Conservation (phyloP, 2,113 vertebrate genomes). For the Istiophorus platypterus region DNA sequence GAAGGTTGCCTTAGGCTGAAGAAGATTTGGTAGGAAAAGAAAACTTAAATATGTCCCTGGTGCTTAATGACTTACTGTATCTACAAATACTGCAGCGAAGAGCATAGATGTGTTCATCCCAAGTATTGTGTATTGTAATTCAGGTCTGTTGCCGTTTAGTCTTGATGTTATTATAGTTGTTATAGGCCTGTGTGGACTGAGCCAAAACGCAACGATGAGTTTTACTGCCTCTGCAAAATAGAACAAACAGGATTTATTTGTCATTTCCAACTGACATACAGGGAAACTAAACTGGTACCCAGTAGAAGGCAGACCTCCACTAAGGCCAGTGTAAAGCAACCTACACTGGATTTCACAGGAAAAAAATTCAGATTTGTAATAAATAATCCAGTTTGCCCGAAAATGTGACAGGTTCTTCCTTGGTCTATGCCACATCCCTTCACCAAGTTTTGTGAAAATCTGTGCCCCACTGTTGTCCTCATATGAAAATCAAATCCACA, state of each 20-base stretch:
- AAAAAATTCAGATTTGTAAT: too few species aligned
- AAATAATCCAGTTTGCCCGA: too few species aligned
- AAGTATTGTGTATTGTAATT: slow-evolving; percentile 34
- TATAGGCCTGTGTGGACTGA: slow-evolving; percentile 31
- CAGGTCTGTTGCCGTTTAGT: slow-evolving; percentile 42
- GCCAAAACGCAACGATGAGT: slow-evolving; percentile 52
- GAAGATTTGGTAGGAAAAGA: slow-evolving; percentile 61
- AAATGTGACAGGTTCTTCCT: too few species aligned
- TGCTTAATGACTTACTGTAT: slow-evolving; percentile 55
- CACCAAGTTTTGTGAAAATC: too few species aligned
- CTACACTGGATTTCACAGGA: too few species aligned
- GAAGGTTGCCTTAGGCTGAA: slow-evolving; percentile 67
- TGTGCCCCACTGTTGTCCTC: too few species aligned
- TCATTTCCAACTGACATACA: slow-evolving; percentile 71
- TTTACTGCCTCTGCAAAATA: slow-evolving; percentile 70
- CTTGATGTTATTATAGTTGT: slow-evolving; percentile 42
- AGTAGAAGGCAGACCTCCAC: too few species aligned
- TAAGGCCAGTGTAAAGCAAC: too few species aligned
- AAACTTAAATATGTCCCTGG: slow-evolving; percentile 48
- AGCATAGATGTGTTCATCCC: slow-evolving; percentile 39
- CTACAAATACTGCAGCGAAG: slow-evolving; percentile 17
- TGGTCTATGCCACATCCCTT: too few species aligned
- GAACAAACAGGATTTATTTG: slow-evolving; percentile 79
- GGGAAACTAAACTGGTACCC: slow-evolving; percentile 35
- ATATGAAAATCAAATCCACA: too few species aligned